These are phyloP conservation scores for Lathamus discolor DNA, from an alignment of 2,113 vertebrate species.

Conservation along the genomic window DNA sequence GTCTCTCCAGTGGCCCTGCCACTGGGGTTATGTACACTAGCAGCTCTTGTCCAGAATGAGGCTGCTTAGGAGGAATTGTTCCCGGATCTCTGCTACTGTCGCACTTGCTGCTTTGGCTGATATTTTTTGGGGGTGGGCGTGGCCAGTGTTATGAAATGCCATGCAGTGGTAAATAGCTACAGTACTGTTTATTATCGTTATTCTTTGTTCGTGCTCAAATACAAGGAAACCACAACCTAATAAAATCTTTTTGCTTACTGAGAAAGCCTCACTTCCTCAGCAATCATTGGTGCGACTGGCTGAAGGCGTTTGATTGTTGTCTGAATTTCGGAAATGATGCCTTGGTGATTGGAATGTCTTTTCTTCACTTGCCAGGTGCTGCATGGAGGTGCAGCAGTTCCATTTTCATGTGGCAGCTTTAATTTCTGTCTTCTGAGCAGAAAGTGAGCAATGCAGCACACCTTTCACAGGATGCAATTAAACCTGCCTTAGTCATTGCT, in stretches of 20 bases:
- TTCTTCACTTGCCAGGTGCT: not conserved
- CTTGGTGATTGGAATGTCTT: not conserved
- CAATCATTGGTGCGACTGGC: rapidly evolving
- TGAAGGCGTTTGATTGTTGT: not conserved
- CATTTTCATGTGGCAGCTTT: not conserved
- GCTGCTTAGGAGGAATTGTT: not conserved
- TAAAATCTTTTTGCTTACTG: not conserved
- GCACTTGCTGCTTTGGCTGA: not conserved
- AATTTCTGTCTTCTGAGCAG: not conserved
- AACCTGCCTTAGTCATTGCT: conserved; percentile 1
- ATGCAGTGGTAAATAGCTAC: not conserved
- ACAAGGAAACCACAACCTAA: not conserved
- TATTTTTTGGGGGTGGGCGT: not conserved
- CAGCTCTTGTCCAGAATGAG: not conserved
- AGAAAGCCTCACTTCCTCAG: not conserved
- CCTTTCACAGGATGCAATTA: not conserved
- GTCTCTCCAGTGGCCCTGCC: not conserved
- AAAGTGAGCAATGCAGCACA: not conserved
- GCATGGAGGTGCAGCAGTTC: not conserved
- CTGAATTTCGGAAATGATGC: not conserved
- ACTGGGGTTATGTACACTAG: not conserved
- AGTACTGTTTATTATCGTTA: not conserved
- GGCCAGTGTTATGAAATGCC: not conserved
- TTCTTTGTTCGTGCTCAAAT: not conserved
- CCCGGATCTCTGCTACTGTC: not conserved